These are phyloP conservation scores for roundworm (Caenorhabditis elegans) DNA, from an alignment of 1,140 invertebrate species.

Conservation along the genomic window WBcel235 BX284606.5:4612001-4612500, in stretches of 20 bases:
- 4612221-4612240: not conserved
- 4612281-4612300: no score
- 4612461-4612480: no score
- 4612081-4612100: not conserved
- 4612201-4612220: not conserved
- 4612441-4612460: not conserved
- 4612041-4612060: not conserved
- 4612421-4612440: not conserved
- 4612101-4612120: not conserved
- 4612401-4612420: no score
- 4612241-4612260: no score
- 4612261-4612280: no score
- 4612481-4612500: not conserved
- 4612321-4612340: no score
- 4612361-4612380: no score
- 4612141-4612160: not conserved
- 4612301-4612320: no score
- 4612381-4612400: no score
- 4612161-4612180: not conserved
- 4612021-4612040: not conserved
- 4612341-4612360: no score
- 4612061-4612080: not conserved
- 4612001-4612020: not conserved
- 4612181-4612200: not conserved
- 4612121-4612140: not conserved